Evolutionary conservation across 2,797 vertebrate genomes (phyloP).

Genomic region (Syngnathus acus): DNA sequence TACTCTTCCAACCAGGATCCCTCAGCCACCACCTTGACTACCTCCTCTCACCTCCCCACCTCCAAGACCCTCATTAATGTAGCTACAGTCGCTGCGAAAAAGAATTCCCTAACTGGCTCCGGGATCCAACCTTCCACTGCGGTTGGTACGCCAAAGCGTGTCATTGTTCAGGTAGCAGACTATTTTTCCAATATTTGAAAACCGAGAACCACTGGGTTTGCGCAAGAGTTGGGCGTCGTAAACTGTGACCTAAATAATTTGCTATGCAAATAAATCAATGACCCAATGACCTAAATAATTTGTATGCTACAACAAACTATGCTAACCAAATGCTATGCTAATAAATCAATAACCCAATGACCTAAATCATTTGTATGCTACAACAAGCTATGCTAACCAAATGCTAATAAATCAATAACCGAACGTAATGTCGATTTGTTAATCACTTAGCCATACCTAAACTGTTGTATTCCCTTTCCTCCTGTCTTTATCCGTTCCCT

Average conservation of each 20-base stretch:
- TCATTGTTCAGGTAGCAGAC: conserved; percentile 79
- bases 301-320: no score
- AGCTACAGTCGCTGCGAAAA: conserved; percentile 62
- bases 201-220: no score
- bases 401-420: not conserved
- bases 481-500: not conserved
- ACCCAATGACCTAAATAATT: no score
- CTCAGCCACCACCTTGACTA: conserved; percentile 50
- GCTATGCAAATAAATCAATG: no score
- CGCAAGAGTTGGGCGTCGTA: no score
- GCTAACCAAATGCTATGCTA: no score
- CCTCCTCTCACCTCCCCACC: conserved; percentile 69
- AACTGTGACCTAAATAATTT: no score
- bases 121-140: conserved; percentile 59
- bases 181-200: not conserved
- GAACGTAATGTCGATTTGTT: not conserved
- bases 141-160: conserved; percentile 81
- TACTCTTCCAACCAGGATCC: conserved; percentile 75
- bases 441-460: not conserved
- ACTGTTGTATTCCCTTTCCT: not conserved
- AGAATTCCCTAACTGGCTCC: conserved; percentile 65
- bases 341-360: no score
- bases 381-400: no score
- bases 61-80: conserved; percentile 75
- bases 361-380: no score